Base-by-base conservation (phyloP, 1,140 invertebrate species). In the Sesamia nonagrioides region DNA sequence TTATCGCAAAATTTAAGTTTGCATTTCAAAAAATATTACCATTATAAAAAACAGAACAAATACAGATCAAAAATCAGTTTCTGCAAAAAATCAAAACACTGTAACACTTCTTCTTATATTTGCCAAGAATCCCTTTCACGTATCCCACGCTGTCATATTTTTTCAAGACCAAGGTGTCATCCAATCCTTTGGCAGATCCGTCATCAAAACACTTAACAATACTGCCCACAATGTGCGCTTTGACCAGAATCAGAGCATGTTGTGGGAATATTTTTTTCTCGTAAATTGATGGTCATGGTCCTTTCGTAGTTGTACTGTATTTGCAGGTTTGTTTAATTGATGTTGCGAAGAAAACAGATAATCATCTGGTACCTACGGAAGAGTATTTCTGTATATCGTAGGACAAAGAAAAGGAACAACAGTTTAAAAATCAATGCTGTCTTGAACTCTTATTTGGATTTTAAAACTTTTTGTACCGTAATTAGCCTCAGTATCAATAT, bases 91-190 rank as follows among this genome's bases (percentile, higher is more conserved):
- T 7, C 11, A n/a, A 68, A 9, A 50, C 42, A 68, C 15, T n/a
- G 11, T 8, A 2, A 15, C 11, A n/a, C n/a, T 27, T n/a, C 17
- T 72, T 13, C 42, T 42, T 52, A 60, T 66, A 63, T 69, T 77
- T 75, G 68, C 77, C 17, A 73, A 72, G 71, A 82, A 78, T 81
- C 76, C 71, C 80, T 73, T 77, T 54, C 27, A 8, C 52, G 74
- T 69, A 77, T 87, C 92, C 89, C 92, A 94, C 92, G 92, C 90
- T 93, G 90, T 89, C 91, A 82, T 81, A 85, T 87, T 91, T 88
- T 88, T 85, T 79, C 42, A 74, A 78, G 48, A 37, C 78, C 74
- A 84, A 88, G 88, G 84, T 91, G 87, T 87, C 80, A 92, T 87
- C 82, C 89, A 92, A 93, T 88, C 90, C 91, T 93, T 92, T 68